These are phyloP conservation scores for Microcebus lehilahytsara DNA, from an alignment of 2,113 vertebrate genomes.

Conservation along the genomic window DNA sequence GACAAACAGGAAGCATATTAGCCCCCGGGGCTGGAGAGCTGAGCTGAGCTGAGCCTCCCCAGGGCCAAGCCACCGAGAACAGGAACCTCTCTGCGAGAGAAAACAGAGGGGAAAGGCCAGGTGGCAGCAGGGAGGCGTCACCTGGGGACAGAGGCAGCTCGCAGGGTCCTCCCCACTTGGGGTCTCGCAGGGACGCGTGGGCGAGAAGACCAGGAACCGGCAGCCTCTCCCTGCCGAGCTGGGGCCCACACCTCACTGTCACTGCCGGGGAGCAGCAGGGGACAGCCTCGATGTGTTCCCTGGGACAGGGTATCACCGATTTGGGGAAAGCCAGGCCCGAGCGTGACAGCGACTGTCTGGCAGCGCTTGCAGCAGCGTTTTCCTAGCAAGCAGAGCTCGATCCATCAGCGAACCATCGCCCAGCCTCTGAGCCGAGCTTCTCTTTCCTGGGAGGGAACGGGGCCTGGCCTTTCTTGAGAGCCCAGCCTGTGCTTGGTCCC, in stretches of 20 bases:
- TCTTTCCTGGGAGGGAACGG: not conserved
- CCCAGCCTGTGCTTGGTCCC: not conserved
- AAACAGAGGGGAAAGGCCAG: not conserved
- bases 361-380: not conserved
- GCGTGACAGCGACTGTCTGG: not conserved
- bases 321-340: not conserved
- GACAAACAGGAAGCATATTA: not conserved
- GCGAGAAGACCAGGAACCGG: fast-evolving
- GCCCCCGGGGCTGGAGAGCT: not conserved
- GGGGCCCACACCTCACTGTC: not conserved
- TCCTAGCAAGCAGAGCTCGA: not conserved
- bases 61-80: not conserved
- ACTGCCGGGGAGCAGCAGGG: fast-evolving
- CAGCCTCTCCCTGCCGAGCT: not conserved
- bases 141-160: not conserved
- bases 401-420: not conserved
- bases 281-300: fast-evolving
- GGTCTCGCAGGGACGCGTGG: not conserved
- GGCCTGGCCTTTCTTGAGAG: not conserved
- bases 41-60: not conserved
- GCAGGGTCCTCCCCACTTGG: not conserved
- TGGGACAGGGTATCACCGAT: not conserved
- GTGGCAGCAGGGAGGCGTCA: not conserved
- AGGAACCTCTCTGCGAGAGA: not conserved
- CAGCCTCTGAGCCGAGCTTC: not conserved